phyloP scores from a whole-genome alignment of 2,797 vertebrate species.

The Lophotriccus pileatus region DNA sequence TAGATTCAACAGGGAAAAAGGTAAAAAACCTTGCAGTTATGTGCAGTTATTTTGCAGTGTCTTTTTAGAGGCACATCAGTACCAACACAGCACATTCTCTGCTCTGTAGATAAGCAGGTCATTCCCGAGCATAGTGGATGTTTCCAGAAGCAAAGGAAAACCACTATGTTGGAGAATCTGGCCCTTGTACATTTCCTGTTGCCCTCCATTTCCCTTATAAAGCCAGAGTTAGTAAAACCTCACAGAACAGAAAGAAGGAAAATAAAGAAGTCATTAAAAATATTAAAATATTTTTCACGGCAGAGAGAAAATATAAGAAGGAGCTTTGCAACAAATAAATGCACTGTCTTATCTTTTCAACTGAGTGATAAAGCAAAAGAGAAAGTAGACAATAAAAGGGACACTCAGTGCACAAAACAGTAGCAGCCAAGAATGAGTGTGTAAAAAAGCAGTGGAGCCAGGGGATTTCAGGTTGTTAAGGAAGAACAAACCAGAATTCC shows the following conservation, averaged over 20 bases:
- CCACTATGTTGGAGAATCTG: not conserved
- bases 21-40: not conserved
- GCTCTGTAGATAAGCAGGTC: not conserved
- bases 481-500: not conserved
- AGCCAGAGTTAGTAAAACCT: not conserved
- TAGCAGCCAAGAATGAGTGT: not conserved
- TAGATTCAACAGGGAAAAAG: not conserved
- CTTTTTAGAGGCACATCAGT: not conserved
- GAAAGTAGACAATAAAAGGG: not conserved
- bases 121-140: rapidly evolving
- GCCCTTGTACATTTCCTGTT: not conserved
- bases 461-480: not conserved
- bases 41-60: not conserved
- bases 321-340: not conserved
- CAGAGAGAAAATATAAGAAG: not conserved
- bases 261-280: not conserved
- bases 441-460: not conserved
- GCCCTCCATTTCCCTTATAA: not conserved
- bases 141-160: not conserved
- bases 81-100: not conserved
- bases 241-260: not conserved
- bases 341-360: not conserved
- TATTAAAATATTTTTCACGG: not conserved
- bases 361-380: not conserved
- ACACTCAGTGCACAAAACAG: not conserved